Evolutionary conservation across 2,113 vertebrate species (phyloP).

Genomic region (Rhinoptilus africanus): DNA sequence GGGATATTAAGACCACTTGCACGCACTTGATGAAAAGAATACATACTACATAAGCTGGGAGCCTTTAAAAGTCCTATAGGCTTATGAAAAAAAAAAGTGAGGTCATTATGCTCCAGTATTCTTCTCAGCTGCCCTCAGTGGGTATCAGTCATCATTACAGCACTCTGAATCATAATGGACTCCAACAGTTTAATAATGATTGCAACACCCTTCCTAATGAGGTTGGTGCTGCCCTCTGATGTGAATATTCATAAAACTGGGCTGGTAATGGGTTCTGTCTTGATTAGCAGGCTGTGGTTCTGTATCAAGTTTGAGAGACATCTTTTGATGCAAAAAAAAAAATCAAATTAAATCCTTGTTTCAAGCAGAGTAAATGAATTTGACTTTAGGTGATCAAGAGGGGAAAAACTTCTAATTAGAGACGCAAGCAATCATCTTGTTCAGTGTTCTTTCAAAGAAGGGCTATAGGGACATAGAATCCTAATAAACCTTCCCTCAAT

Average conservation of each 20-base stretch:
- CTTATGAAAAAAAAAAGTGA: background rate
- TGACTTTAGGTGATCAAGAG: conserved; percentile 77
- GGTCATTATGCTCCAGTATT: conserved; percentile 30
- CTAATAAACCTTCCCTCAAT: conserved; percentile 67
- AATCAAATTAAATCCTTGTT: conserved; percentile 78
- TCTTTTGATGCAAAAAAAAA: conserved; percentile 52
- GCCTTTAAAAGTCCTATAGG: background rate
- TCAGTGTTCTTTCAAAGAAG: conserved; percentile 66
- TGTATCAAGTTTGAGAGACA: conserved; percentile 49
- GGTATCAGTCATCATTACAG: conserved; percentile 48
- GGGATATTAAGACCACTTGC: conserved; percentile 20
- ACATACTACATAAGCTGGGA: background rate
- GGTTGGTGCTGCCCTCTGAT: conserved; percentile 47
- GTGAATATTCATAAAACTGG: conserved; percentile 47
- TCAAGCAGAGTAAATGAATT: conserved; percentile 80
- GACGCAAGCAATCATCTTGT: conserved; percentile 60
- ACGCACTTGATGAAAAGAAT: background rate
- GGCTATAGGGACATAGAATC: conserved; percentile 64
- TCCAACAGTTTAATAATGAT: conserved; percentile 65
- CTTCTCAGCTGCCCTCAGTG: conserved; percentile 10
- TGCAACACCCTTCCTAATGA: conserved; percentile 44
- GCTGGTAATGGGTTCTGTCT: conserved; percentile 15
- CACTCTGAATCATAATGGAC: conserved; percentile 46
- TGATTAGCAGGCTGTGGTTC: conserved; percentile 60
- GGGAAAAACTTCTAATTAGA: conserved; percentile 78